Base-by-base conservation (phyloP, 2,797 vertebrate species). In the Sebastes vulpes region DNA sequence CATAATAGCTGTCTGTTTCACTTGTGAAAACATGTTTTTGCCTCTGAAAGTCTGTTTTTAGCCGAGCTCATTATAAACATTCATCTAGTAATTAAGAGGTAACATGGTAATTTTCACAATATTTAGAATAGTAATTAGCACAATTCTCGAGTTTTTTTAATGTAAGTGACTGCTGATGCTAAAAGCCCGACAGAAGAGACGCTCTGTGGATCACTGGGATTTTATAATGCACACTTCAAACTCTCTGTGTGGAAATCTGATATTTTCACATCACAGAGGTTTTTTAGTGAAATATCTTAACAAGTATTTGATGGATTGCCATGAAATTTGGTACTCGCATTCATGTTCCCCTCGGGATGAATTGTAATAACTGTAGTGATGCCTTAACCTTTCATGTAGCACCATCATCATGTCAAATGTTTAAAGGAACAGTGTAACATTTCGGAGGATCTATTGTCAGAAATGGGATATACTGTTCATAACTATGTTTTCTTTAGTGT, bases 31-130 rank as follows among this genome's bases (percentile, higher is more conserved):
- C 64, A 69, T 68, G 70, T 42, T 52, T 79, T 53, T 48, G 26
- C 18, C 68, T 53, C 73, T 70, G 53, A 7, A 68, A 72, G 65
- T 86, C 72, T 85, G 69, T 77, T 90, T 83, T 85, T 72, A 68
- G 64, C 77, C 4, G 0, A 26, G 35, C 67, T 61, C 32, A 75
- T 81, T 59, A 59, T 50, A 71, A 79, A 66, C 65, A 42, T 46
- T 42, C 63, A 42, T 76, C 74, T 25, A 56, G 57, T 85, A 76
- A 79, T 87, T 86, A 60, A 26, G 56, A 79, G 21, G 54, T 20
- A 28, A 54, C 71, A 52, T 38, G 9, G 71, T 54, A 1, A 77
- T 72, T 81, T 81, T 66, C 29, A 48, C 65, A 52, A 35, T 60
- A 69, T 66, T 70, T 65, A 58, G 58, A 57, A 56, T 29, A 58